Evolutionary conservation across 1,140 invertebrate species (phyloP).

Genomic region (Drosophila ananassae): DNA sequence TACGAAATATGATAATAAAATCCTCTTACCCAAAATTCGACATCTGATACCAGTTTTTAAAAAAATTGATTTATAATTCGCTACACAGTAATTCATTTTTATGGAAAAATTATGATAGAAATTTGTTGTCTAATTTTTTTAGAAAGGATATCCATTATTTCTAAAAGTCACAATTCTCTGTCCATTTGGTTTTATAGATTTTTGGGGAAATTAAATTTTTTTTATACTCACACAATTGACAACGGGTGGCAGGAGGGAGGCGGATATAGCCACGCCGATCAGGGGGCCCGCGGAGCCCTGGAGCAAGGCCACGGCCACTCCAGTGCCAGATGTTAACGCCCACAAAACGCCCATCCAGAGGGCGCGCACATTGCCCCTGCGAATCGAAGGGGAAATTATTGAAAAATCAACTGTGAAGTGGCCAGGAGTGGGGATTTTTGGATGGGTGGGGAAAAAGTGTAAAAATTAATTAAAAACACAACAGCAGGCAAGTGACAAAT

Average conservation of each 20-base stretch:
- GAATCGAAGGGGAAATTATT: conserved; percentile 53
- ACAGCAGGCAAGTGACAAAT: conserved; percentile 62
- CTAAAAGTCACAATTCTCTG: too few species aligned
- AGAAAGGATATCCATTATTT: too few species aligned
- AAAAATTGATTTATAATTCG: background rate
- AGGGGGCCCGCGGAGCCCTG: conserved; percentile 93
- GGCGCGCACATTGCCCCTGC: conserved; percentile 88
- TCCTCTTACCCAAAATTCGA: background rate
- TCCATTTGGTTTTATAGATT: too few species aligned
- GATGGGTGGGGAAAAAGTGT: conserved; percentile 11
- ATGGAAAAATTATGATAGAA: too few species aligned
- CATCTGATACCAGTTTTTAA: background rate
- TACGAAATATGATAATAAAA: background rate
- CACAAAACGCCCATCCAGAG: conserved; percentile 90
- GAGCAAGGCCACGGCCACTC: conserved; percentile 93
- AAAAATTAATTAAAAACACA: conserved; percentile 76
- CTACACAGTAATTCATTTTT: background rate
- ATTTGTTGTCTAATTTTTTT: too few species aligned
- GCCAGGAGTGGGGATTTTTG: background rate
- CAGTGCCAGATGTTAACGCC: conserved; percentile 90
- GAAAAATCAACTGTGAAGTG: conserved; percentile 55
- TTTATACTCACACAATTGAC: conserved; percentile 90
- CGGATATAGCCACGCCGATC: conserved; percentile 95
- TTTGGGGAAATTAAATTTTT: background rate
- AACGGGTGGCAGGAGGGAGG: conserved; percentile 93